Percentiles rank a stretch among this genome's conserved stretches.
Evolutionary conservation across 2,888 invertebrate genomes (phyloP).

Genomic region (Rhamnusium bicolor): DNA sequence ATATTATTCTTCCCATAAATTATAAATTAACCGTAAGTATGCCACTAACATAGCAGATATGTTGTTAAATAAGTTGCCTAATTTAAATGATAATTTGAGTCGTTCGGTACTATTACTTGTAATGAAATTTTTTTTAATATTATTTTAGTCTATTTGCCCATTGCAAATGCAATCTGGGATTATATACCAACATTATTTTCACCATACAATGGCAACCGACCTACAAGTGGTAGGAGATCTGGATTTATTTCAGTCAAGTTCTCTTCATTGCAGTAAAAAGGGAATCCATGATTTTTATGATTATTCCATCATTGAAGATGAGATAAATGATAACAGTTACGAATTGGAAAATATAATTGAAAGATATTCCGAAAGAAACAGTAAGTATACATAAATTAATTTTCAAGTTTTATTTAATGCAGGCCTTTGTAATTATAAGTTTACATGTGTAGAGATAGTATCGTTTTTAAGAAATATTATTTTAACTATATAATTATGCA

Average conservation of each 20-base stretch:
- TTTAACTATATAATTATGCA: no score
- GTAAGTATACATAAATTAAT: constrained; percentile 68
- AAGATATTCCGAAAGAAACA: constrained; percentile 75
- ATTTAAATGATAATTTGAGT: no score
- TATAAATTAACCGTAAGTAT: constrained; percentile 77
- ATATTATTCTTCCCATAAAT: constrained; percentile 76
- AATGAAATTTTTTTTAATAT: constrained; percentile 39
- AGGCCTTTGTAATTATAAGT: no score
- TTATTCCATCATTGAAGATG: constrained; percentile 72
- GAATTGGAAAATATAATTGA: constrained; percentile 73
- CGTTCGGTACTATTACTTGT: no score
- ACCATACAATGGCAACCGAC: constrained; percentile 64
- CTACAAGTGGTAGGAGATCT: constrained; percentile 72
- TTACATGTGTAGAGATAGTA: no score
- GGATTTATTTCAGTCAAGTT: constrained; percentile 71
- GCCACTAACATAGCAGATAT: background rate
- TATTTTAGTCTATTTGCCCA: constrained; percentile 73
- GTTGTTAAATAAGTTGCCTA: background rate
- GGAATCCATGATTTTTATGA: constrained; percentile 75
- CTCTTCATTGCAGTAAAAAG: constrained; percentile 72
- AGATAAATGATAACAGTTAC: constrained; percentile 69
- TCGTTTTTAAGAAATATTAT: no score
- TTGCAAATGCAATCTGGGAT: constrained; percentile 75
- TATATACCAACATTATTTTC: constrained; percentile 71
- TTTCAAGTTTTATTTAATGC: background rate